Base-by-base conservation (phyloP, 2,888 invertebrate genomes). In the Metopia argyrocephala region DNA sequence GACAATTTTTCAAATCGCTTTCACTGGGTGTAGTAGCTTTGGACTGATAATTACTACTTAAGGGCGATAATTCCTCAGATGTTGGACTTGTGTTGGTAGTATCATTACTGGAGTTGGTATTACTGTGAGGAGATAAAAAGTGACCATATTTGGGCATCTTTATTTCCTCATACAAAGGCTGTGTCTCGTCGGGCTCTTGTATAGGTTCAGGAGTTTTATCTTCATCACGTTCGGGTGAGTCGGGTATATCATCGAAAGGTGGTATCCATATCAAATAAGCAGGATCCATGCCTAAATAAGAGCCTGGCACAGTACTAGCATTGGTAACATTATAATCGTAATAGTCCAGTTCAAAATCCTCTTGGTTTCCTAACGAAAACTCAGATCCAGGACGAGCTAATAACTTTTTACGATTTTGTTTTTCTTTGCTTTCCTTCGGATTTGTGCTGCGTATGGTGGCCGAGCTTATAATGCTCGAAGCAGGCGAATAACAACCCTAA, bases 301-400 rank as follows among this genome's bases (percentile, higher is more conserved):
- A 96, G 21, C 96, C 96, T 2, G 96, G 96, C 15, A 94, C 96
- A 7, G 95, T 95, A 79, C 95, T 95, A 1, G 93, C 93, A 87
- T 96, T 96, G 64, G 94, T 94, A 6, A 96, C 96, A 91, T 96
- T 96, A 86, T 96, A 96, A 87, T 96, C 96, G 87, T 96, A 96
- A 86, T 96, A 96, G 88, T 96, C 96, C 83, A 96, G 92, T 89
- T 96, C 96, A 86, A 96, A 92, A 86, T 96, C 96, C 57, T 92
- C 92, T 62, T 95, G 95, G 57, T 93, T 94, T 0, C 92, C 92
- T 27, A 96, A 91, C 65, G 96, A 96, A 85, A 96, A 94, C 87
- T 96, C 96, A 0, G 96, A 96, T 0, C 94, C 93, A 2, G 93
- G 93, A 3, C 93, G 92, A 5, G 93, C 93, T 27, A 95, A 91